Evolutionary conservation across 2,888 invertebrate species (phyloP).

Genomic region (Cataglyphis cursor): DNA sequence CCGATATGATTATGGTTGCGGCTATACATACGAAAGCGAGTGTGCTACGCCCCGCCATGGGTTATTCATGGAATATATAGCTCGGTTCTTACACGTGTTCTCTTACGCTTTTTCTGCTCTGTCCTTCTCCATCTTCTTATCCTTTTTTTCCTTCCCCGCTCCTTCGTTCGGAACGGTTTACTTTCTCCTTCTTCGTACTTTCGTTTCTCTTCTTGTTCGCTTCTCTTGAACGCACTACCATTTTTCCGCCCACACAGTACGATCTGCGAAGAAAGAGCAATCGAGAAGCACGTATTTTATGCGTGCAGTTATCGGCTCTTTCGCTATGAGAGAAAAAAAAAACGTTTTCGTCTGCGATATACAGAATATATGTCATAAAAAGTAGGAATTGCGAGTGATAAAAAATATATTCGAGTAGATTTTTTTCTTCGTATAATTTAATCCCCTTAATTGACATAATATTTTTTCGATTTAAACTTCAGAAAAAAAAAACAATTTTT

Average conservation of each 20-base stretch:
- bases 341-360: neutral
- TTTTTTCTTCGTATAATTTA: neutral
- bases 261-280: slow-evolving; percentile 20
- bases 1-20: slow-evolving; percentile 53
- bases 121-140: slow-evolving; percentile 21
- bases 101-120: slow-evolving; percentile 62
- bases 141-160: slow-evolving; percentile 2
- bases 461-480: neutral
- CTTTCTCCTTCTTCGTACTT: slow-evolving; percentile 48
- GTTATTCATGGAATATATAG: slow-evolving; percentile 70
- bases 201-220: slow-evolving; percentile 6
- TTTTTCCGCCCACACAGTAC: slow-evolving; percentile 8
- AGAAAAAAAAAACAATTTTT: neutral
- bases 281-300: slow-evolving; percentile 53
- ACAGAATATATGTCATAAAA: neutral
- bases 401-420: neutral
- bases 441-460: neutral
- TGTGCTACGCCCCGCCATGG: slow-evolving; percentile 61
- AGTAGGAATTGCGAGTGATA: neutral
- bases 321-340: neutral
- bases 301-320: slow-evolving; percentile 26
- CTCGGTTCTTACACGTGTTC: slow-evolving; percentile 68
- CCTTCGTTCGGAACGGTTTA: neutral
- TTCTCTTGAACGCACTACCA: neutral
- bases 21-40: slow-evolving; percentile 58